Conservation (phyloP, 1,140 invertebrate species). For the Bombus turneri region DNA sequence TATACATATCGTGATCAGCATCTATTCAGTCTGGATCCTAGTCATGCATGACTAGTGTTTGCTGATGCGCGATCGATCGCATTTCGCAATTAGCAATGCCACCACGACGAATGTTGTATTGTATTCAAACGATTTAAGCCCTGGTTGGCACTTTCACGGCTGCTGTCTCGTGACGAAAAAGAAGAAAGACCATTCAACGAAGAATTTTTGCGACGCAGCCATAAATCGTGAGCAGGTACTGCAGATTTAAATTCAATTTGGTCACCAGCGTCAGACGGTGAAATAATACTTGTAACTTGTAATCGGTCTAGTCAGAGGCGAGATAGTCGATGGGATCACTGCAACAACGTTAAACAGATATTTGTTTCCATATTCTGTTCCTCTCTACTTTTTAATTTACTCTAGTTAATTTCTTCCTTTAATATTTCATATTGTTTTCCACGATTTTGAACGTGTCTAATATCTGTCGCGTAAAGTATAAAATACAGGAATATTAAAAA, state of each 20-base stretch:
- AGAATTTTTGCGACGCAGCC: background rate
- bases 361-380: too few relatives aligned
- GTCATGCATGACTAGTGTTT: conserved; percentile 48
- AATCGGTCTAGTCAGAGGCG: background rate
- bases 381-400: too few relatives aligned
- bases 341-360: background rate
- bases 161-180: conserved; percentile 9
- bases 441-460: too few relatives aligned
- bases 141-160: conserved; percentile 48
- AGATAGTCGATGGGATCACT: background rate
- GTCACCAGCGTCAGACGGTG: background rate
- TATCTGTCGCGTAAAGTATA: too few relatives aligned
- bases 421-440: too few relatives aligned
- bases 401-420: too few relatives aligned
- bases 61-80: conserved; percentile 53
- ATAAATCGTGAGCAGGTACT: conserved; percentile 8
- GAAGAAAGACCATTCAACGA: conserved; percentile 40
- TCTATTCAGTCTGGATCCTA: conserved; percentile 19
- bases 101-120: conserved; percentile 58
- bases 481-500: too few relatives aligned
- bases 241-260: conserved; percentile 20
- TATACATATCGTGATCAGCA: conserved; percentile 9
- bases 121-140: conserved; percentile 69
- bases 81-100: conserved; percentile 71
- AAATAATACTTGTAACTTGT: background rate